phyloP scores from a whole-genome alignment of 2,888 invertebrate species.

The Mythimna ferrago region DNA sequence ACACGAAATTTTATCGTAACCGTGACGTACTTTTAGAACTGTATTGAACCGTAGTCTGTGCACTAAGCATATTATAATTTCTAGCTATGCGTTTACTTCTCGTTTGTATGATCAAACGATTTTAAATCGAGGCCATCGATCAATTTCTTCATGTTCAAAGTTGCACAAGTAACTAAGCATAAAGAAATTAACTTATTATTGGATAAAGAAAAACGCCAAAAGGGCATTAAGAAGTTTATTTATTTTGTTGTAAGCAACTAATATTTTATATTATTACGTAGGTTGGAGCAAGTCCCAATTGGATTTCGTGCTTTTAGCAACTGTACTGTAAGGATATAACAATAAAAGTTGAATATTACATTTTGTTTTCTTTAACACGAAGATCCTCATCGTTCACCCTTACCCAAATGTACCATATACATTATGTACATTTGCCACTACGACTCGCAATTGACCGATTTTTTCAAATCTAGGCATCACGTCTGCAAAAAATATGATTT shows the following conservation, averaged over 20 bases:
- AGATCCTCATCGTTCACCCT: background rate
- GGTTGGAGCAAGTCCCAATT: conserved; percentile 82
- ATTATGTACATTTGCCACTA: too few species aligned
- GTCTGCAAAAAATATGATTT: too few species aligned
- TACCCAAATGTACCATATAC: too few species aligned
- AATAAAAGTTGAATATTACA: conserved; percentile 81
- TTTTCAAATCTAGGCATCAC: too few species aligned
- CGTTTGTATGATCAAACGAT: conserved; percentile 72
- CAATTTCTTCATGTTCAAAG: conserved; percentile 86
- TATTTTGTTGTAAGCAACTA: conserved; percentile 89
- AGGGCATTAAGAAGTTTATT: conserved; percentile 88
- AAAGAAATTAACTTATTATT: conserved; percentile 85
- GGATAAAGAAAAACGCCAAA: conserved; percentile 80
- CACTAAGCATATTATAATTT: conserved; percentile 49
- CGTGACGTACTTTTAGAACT: conserved; percentile 57
- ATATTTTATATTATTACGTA: conserved; percentile 87
- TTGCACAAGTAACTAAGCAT: conserved; percentile 86
- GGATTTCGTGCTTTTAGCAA: conserved; percentile 87
- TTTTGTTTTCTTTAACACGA: conserved; percentile 61
- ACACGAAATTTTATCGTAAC: conserved; percentile 43
- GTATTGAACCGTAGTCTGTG: conserved; percentile 60
- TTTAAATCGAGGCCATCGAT: conserved; percentile 89
- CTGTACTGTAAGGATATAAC: conserved; percentile 83
- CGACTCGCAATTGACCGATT: too few species aligned
- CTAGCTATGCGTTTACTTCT: conserved; percentile 60